Base-by-base conservation (phyloP, 37 sponge, comb jelly and placozoan species). In the Oopsacas minuta region DNA sequence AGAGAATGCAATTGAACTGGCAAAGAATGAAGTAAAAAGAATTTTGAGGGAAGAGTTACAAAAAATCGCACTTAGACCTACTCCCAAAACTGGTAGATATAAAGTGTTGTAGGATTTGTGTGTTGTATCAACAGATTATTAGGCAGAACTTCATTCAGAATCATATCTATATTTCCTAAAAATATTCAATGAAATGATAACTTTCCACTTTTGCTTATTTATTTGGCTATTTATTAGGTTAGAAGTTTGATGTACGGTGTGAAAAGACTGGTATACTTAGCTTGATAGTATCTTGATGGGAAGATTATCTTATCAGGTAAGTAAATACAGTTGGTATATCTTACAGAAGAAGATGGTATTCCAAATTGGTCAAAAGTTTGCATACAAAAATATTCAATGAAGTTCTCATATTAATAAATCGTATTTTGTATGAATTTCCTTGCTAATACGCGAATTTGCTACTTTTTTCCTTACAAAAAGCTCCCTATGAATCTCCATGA, bases 1-100 rank as follows among this genome's bases (percentile, higher is more conserved):
- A 0, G 99, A 97, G 37, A 84, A 94, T 8, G 83, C 99, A 15
- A 86, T 97, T 5, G 83, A 89, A 36, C 53, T 94, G 20, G 95
- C 99, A 39, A 97, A 94, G 86, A 94, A 93, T 84, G 99, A 97
- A 82, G 81, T 95, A 84, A 97, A 94, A 84, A 83, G 92, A 35
- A 83, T 95, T 36, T 88, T 97, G 37, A 94, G 91, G 84, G 99
- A 97, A 36, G 99, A 97, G 52, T 85, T 94, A 36, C 86, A 88
- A 53, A 83, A 86, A 36, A 89, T 94, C 85, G 91, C 91, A 0
- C 81, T 88, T 34, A 83, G 89, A 5, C 92, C 86, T 17, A 23
- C 22, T 10, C 88, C 89, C 52, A 88, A 88, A 37, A 39, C 85
- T 49, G 94, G 94, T 38, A 37, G 91, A 38, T 94, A 94, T 83